Conservation (phyloP, 2,888 invertebrate genomes). For the Nomada ruficornis region DNA sequence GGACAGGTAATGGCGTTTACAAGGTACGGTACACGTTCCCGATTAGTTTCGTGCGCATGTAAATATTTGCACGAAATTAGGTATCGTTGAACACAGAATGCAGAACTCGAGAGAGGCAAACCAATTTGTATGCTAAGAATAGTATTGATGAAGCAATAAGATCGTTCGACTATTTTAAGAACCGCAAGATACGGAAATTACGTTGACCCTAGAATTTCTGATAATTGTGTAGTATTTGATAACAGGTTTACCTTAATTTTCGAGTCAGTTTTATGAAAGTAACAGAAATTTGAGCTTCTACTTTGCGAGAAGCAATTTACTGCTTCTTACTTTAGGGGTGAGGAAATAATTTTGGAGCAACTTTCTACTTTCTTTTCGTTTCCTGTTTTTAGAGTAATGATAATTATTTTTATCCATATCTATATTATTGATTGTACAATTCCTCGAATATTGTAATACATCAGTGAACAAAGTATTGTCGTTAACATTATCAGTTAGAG, state of each 20-base stretch:
- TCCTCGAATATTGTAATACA: too few relatives aligned
- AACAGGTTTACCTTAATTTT: not conserved
- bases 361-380: too few relatives aligned
- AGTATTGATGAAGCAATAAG: constrained; percentile 16
- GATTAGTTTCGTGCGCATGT: constrained; percentile 1
- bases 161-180: not conserved
- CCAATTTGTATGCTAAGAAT: constrained; percentile 15
- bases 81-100: constrained; percentile 26
- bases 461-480: too few relatives aligned
- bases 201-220: constrained; percentile 38
- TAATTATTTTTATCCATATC: too few relatives aligned
- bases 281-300: too few relatives aligned
- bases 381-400: too few relatives aligned
- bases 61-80: constrained; percentile 31
- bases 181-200: constrained; percentile 9
- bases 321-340: too few relatives aligned
- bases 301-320: too few relatives aligned
- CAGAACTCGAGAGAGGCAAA: constrained; percentile 17
- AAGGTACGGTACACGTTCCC: not conserved
- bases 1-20: constrained; percentile 3
- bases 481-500: too few relatives aligned
- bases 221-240: not conserved
- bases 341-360: too few relatives aligned
- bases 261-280: too few relatives aligned
- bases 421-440: too few relatives aligned